Conservation (phyloP, 2,888 invertebrate species). For the Lutraria lutraria region DNA sequence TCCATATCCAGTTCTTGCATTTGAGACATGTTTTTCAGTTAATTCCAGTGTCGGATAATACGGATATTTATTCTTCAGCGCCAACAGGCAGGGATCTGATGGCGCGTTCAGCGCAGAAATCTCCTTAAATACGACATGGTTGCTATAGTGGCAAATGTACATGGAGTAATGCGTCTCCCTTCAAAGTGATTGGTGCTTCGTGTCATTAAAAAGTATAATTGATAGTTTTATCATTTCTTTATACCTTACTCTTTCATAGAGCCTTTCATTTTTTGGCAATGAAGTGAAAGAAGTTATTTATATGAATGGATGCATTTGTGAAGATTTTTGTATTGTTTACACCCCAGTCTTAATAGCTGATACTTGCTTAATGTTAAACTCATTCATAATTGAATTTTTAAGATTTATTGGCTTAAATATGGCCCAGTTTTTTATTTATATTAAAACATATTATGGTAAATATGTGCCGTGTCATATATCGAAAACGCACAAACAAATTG, state of each 20-base stretch:
- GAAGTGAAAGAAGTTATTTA: conserved; percentile 6
- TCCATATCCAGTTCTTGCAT: conserved; percentile 42
- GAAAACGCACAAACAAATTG: no score
- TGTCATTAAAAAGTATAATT: conserved; percentile 24
- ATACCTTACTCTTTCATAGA: conserved; percentile 11
- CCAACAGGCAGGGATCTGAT: background rate
- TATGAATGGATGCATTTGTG: conserved; percentile 8
- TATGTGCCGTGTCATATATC: background rate
- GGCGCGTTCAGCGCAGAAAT: background rate
- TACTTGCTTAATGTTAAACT: background rate
- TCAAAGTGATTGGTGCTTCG: conserved; percentile 17
- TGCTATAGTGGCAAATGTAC: conserved; percentile 23
- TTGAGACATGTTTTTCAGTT: background rate
- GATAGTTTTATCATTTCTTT: conserved; percentile 40
- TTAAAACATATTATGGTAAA: background rate
- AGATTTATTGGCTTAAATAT: background rate
- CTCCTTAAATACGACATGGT: conserved; percentile 36
- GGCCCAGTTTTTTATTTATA: background rate
- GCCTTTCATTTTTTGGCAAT: conserved; percentile 36
- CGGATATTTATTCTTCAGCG: background rate
- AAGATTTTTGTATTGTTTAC: background rate
- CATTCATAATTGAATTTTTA: background rate
- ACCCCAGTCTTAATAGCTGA: background rate
- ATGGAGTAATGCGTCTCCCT: background rate
- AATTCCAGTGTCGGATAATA: background rate